Conservation (phyloP, 2,888 invertebrate genomes). For the Bombyx huttoni region DNA sequence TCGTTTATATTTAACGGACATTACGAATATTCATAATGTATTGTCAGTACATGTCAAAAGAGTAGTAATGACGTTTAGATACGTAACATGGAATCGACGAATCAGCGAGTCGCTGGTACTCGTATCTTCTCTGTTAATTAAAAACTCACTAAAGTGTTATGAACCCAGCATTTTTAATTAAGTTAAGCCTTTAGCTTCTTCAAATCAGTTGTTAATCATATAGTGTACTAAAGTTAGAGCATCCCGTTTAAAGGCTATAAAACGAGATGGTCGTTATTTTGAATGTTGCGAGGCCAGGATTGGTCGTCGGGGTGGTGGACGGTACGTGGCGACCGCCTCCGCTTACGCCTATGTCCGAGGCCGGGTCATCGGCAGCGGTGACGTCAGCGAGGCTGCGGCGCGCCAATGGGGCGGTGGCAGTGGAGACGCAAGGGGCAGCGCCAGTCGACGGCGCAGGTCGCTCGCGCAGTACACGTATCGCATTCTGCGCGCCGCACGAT, state of each 20-base stretch:
- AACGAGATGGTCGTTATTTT: background rate
- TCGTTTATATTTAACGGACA: slow-evolving; percentile 16
- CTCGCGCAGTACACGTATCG: slow-evolving; percentile 27
- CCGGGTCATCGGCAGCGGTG: slow-evolving; percentile 31
- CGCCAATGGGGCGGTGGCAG: slow-evolving; percentile 31
- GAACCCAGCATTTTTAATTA: too few relatives aligned
- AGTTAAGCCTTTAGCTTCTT: too few relatives aligned
- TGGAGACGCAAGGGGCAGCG: slow-evolving; percentile 22
- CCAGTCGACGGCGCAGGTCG: slow-evolving; percentile 45
- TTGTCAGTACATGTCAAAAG: slow-evolving; percentile 17
- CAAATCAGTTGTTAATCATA: too few relatives aligned
- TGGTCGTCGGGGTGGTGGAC: slow-evolving; percentile 3
- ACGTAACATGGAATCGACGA: too few relatives aligned
- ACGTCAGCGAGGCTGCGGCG: slow-evolving; percentile 50
- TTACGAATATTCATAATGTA: slow-evolving; percentile 16
- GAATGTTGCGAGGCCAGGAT: background rate
- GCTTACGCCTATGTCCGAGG: slow-evolving; percentile 9
- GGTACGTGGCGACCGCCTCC: slow-evolving; percentile 8
- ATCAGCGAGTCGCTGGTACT: slow-evolving; percentile 8
- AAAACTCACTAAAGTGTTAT: too few relatives aligned
- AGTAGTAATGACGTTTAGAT: slow-evolving; percentile 8
- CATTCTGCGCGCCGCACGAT: slow-evolving; percentile 43
- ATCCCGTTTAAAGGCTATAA: background rate
- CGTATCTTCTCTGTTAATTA: too few relatives aligned
- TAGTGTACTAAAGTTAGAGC: too few relatives aligned